Evolutionary conservation across 2,797 vertebrate genomes (phyloP).

Genomic region (Sebastes hubbsi): DNA sequence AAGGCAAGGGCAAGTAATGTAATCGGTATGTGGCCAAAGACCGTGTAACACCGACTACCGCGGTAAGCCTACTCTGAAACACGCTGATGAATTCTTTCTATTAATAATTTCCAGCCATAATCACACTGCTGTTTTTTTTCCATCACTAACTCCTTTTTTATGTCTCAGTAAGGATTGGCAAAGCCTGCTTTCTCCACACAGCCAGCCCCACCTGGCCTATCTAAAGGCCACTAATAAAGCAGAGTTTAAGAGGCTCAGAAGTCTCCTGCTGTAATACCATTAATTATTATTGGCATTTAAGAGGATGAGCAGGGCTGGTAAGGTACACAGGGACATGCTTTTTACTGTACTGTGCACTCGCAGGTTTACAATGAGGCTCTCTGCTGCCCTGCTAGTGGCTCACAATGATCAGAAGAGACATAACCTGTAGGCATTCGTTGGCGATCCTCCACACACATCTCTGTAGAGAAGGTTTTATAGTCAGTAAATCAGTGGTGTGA

Average conservation of each 20-base stretch:
- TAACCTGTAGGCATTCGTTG: constrained; percentile 21
- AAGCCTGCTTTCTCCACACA: constrained; percentile 22
- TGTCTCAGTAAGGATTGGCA: constrained; percentile 26
- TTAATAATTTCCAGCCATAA: constrained; percentile 20
- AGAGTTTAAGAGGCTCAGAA: constrained; percentile 78
- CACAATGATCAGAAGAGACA: neutral
- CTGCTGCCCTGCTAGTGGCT: constrained; percentile 9
- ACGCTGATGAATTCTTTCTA: neutral
- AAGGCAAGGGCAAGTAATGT: too few relatives aligned
- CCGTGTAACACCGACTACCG: too few relatives aligned
- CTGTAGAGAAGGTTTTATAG: constrained; percentile 28
- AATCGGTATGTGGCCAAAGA: too few relatives aligned
- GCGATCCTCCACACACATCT: neutral
- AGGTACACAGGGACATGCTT: constrained; percentile 66
- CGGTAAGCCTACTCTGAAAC: neutral
- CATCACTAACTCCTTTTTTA: constrained; percentile 8
- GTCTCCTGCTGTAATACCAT: constrained; percentile 76
- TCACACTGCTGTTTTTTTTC: neutral
- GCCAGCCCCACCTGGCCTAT: constrained; percentile 45
- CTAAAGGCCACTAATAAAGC: constrained; percentile 70
- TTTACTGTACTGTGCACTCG: constrained; percentile 67
- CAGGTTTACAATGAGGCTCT: constrained; percentile 61
- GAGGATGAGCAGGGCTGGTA: constrained; percentile 69
- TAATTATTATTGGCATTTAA: constrained; percentile 83
- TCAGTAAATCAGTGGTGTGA: constrained; percentile 47